Evolutionary conservation across 2,113 vertebrate species (phyloP), one percentile per base, ranked within the genome.

Genomic region (Acrocephalus kingi): DNA sequence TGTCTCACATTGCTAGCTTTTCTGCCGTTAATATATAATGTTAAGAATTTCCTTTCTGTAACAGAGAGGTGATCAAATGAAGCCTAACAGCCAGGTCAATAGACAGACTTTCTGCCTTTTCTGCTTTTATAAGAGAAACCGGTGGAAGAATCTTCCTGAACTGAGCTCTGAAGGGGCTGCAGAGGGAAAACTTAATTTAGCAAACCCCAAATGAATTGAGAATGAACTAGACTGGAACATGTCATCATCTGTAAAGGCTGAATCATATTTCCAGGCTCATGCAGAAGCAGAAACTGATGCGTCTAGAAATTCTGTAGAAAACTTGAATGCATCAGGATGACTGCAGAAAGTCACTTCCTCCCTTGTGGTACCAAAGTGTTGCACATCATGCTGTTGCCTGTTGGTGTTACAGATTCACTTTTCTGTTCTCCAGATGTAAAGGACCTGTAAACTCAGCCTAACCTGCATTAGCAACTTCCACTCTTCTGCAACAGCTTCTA

Each of bases 211-310:
- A 92, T 92, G 59, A 88, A 88, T 46, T 62, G 67, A 69, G 63
- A 80, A 90, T 84, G 25, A 93, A 83, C 72, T 96, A 88, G 43
- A 69, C 18, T 77, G 77, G 52, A 94, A 82, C 20, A 54, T 80
- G 82, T 61, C 87, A 85, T 82, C 63, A 74, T 93, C 76, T 95
- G 72, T 80, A 87, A 92, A 93, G 79, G 73, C 75, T 90, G 72
- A 93, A 84, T 97, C 95, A 93, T 80, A 54, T 88, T 96, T 94
- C 71, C 3, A 10, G 67, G 55, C 67, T 94, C 4, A 12, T 46
- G 55, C 54, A 93, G 82, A 90, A 89, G 56, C 33, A 89, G 81
- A 85, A 94, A 90, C 33, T 62, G 51, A 88, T 68, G 51, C 27
- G 55, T 49, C 41, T 54, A 71, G 59, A 80, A 83, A 73, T 77